Evolutionary conservation across 2,888 invertebrate genomes (phyloP).

Genomic region (Seira sanloemensis): DNA sequence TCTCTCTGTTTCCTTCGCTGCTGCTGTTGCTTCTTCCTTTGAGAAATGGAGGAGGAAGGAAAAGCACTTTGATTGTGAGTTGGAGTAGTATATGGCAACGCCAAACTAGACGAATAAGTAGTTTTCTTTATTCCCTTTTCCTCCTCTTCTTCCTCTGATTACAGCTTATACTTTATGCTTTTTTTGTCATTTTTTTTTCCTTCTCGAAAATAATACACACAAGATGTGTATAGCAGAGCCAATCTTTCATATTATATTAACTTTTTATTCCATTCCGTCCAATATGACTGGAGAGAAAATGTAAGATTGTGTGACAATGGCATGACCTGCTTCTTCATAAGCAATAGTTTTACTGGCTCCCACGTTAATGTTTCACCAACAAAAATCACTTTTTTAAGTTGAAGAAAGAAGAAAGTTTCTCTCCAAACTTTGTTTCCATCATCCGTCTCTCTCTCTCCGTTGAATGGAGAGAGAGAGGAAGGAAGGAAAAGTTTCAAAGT

Average conservation of each 20-base stretch:
- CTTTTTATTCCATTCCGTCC: background rate
- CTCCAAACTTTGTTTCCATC: background rate
- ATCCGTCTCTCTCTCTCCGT: background rate
- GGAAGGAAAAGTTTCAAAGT: slow-evolving; percentile 4
- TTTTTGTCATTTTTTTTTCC: background rate
- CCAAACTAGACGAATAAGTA: slow-evolving; percentile 15
- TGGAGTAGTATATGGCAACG: background rate
- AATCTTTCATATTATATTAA: background rate
- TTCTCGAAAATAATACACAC: background rate
- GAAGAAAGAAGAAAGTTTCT: background rate
- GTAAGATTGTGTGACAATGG: background rate
- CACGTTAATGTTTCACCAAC: background rate
- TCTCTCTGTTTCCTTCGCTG: background rate
- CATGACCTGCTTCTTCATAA: background rate
- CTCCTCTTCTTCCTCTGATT: slow-evolving; percentile 1
- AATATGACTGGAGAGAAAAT: too few species aligned
- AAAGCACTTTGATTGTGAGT: background rate
- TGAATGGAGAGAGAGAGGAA: background rate
- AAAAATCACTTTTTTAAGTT: background rate
- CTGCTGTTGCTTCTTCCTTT: background rate
- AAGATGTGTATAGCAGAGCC: background rate
- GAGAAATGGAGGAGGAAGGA: slow-evolving; percentile 1
- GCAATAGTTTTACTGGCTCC: background rate
- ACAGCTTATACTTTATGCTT: background rate
- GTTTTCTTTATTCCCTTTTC: slow-evolving; percentile 15